phyloP scores from a whole-genome alignment of 2,888 invertebrate species.

The Phasia obesa region DNA sequence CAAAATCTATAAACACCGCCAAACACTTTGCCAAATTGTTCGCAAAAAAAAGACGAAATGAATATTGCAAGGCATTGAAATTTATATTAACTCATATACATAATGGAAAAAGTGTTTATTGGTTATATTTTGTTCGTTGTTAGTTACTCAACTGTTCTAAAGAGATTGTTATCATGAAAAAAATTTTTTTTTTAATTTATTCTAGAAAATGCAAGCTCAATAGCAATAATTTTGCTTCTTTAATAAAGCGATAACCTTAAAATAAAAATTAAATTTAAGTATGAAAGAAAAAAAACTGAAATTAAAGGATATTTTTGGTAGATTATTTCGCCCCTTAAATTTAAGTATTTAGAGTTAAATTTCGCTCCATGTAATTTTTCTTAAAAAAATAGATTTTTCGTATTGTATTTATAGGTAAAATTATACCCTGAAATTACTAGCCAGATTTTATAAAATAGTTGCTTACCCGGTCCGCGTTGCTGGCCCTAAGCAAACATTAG shows the following conservation, averaged over 20 bases:
- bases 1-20: slow-evolving; percentile 47
- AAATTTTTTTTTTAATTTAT: slow-evolving; percentile 15
- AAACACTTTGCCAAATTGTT: slow-evolving; percentile 68
- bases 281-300: background rate
- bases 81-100: slow-evolving; percentile 23
- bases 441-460: too few species aligned
- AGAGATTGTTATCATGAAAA: slow-evolving; percentile 51
- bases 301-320: too few species aligned
- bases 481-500: too few species aligned
- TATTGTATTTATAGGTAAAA: too few species aligned
- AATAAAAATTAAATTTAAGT: background rate
- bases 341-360: too few species aligned
- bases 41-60: slow-evolving; percentile 8
- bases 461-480: too few species aligned
- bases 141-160: slow-evolving; percentile 26
- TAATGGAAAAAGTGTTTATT: slow-evolving; percentile 60
- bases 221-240: background rate
- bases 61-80: slow-evolving; percentile 60
- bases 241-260: background rate
- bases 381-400: too few species aligned
- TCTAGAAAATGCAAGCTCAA: background rate
- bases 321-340: too few species aligned
- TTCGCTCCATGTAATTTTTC: too few species aligned
- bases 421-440: too few species aligned
- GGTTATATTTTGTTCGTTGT: slow-evolving; percentile 16